Evolutionary conservation across 2,888 invertebrate species (phyloP), one percentile per base, ranked within the genome.

Genomic region (Panopea generosa): DNA sequence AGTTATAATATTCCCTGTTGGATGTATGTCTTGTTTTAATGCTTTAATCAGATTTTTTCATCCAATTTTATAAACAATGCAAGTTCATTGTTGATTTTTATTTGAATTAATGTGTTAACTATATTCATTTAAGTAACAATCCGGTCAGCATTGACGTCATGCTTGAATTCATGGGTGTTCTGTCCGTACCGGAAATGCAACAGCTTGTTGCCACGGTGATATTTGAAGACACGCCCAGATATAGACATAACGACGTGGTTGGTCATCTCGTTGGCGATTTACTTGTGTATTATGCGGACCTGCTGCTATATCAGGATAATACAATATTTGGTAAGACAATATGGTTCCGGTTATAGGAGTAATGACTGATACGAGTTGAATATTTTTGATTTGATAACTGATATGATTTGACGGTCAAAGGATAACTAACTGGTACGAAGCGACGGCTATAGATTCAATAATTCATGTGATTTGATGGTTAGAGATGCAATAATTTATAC

Each of bases 111-210:
- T n/a, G n/a, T n/a, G n/a, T n/a, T n/a, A n/a, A n/a, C n/a, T n/a
- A n/a, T n/a, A n/a, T 20, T 47, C 2, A 40, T 76, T 76, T 27
- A 73, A 88, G 88, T 0, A 82, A 84, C 43, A 81, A 84, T 20
- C 89, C 89, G 0, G 82, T 85, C 11, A 79, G 84, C 22, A 86
- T 86, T 45, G 86, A 86, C 47, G 82, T 87, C 38, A 83, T 86
- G 33, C 66, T 89, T 3, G 84, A 84, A 65, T 89, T 89, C 62
- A 80, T 77, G 59, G 85, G 85, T 16, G 73, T 73, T 3, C 50
- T 78, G 9, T 76, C 81, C 29, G 55, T 84, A 20, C 77, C 80
- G 4, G 76, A 80, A 26, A 82, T 84, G 70, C 79, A 86, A 60
- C 68, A 84, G 24, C 57, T 82, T n/a, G 84, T 86, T 1, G 83